These are phyloP conservation scores for Cyphomyrus discorhynchus DNA, from an alignment of 2,113 vertebrate genomes.

Conservation along the genomic window DNA sequence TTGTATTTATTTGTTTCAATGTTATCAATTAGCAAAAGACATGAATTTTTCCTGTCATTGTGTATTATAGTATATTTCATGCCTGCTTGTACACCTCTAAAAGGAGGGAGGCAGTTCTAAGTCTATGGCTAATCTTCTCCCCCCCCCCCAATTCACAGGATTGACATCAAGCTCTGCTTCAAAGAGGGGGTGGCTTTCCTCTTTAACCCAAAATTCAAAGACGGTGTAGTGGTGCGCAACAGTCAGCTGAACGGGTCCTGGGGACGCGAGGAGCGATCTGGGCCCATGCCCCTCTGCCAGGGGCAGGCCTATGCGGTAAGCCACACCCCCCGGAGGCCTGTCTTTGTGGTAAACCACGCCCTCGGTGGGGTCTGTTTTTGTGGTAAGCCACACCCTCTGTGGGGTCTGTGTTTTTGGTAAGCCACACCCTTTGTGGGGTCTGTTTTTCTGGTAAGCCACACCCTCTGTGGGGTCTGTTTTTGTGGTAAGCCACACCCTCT, in stretches of 20 bases:
- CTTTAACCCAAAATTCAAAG: constrained; percentile 48
- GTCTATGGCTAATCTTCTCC: not conserved
- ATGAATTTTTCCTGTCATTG: not conserved
- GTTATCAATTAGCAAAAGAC: not conserved
- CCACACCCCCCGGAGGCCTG: no score
- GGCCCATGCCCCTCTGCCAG: constrained; percentile 35
- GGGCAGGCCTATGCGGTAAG: constrained; percentile 48
- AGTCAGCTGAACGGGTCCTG: constrained; percentile 27
- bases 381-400: not conserved
- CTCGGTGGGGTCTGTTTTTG: no score
- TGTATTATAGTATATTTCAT: not conserved
- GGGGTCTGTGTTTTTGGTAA: not conserved
- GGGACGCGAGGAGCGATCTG: constrained; percentile 42
- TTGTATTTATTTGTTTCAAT: not conserved
- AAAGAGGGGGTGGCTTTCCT: constrained; percentile 47
- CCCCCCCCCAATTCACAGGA: constrained; percentile 24
- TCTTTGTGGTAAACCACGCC: not conserved
- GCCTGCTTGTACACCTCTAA: not conserved
- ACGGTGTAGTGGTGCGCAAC: constrained; percentile 45
- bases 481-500: no score
- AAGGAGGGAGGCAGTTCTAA: not conserved
- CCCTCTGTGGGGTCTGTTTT: no score
- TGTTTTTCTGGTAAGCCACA: not conserved
- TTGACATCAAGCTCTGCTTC: constrained; percentile 46
- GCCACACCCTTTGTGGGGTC: not conserved